phyloP scores from a whole-genome alignment of 2,888 invertebrate genomes.

The Eurytoma californica region DNA sequence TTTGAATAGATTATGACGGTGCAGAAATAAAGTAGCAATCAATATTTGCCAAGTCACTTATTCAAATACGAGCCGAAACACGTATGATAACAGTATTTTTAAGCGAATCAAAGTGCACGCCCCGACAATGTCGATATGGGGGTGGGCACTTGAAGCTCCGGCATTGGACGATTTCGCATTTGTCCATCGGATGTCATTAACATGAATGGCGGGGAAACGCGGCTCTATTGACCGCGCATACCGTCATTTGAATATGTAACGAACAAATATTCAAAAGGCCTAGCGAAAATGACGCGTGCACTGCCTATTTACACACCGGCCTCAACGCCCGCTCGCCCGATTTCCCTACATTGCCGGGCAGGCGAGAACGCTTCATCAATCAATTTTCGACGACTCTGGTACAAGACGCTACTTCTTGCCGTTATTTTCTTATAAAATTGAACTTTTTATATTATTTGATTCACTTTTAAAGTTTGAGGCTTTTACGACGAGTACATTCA shows the following conservation, averaged over 20 bases:
- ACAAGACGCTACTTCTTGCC: not conserved
- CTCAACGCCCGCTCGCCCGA: not conserved
- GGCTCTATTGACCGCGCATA: not conserved
- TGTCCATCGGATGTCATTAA: constrained; percentile 31
- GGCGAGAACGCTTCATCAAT: not conserved
- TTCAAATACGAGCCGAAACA: not conserved
- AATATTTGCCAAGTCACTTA: too few species aligned
- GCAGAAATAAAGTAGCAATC: too few species aligned
- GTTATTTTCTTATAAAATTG: too few species aligned
- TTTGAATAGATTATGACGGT: too few species aligned
- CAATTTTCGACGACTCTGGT: not conserved
- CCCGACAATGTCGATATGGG: too few species aligned
- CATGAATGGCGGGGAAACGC: constrained; percentile 9
- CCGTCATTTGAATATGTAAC: constrained; percentile 50
- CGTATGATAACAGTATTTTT: constrained; percentile 4
- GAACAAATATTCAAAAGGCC: constrained; percentile 53
- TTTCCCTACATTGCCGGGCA: constrained; percentile 7
- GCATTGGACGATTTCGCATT: constrained; percentile 28
- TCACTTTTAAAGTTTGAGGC: too few species aligned
- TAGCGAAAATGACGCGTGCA: constrained; percentile 23
- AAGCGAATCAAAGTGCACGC: not conserved
- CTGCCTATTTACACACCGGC: constrained; percentile 22
- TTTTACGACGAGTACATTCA: too few species aligned
- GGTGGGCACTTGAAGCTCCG: constrained; percentile 16
- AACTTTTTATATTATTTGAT: too few species aligned